Conservation (phyloP, 2,113 vertebrate species). For the Halichoeres trimaculatus region DNA sequence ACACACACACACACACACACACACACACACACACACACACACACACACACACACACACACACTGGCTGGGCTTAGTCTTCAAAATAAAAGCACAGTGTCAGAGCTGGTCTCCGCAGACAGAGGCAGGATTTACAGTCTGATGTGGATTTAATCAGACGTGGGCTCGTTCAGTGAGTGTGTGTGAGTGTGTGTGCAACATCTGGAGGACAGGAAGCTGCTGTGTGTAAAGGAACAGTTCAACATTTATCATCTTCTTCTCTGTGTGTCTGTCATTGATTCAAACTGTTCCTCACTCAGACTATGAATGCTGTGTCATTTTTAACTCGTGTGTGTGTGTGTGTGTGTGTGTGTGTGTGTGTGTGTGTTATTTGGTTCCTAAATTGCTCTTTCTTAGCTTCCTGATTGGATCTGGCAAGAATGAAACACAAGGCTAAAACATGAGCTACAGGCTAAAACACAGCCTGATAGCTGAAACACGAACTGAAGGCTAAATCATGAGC, state of each 20-base stretch:
- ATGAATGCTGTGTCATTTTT: no score
- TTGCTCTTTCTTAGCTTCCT: no score
- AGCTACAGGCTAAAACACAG: no score
- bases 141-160: background rate
- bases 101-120: background rate
- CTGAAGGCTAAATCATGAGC: no score
- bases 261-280: background rate
- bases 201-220: background rate
- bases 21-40: conserved; percentile 34
- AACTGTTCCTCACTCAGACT: no score
- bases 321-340: no score
- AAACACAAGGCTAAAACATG: no score
- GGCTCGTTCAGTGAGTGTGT: background rate
- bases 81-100: conserved; percentile 36
- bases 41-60: conserved; percentile 33
- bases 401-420: no score
- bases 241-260: no score
- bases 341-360: no score
- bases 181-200: background rate
- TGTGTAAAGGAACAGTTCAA: background rate
- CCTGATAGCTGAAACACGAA: no score
- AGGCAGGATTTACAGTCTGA: background rate
- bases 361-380: no score
- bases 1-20: conserved; percentile 34
- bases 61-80: conserved; percentile 2